Conservation (phyloP, 2,113 vertebrate genomes). For the Heliornis fulica region DNA sequence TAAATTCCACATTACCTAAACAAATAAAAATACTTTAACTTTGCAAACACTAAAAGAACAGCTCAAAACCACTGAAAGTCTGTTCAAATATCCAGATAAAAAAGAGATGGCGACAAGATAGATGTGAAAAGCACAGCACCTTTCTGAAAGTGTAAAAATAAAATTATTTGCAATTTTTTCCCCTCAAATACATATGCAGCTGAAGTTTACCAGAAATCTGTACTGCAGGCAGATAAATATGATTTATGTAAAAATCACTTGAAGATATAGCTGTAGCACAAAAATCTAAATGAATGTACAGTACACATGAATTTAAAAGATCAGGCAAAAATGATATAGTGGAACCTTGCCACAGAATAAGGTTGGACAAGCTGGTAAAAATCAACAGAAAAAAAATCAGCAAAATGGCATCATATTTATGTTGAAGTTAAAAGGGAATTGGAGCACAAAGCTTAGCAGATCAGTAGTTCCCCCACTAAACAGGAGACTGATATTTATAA, state of each 20-base stretch:
- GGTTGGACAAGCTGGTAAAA: background rate
- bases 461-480: background rate
- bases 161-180: background rate
- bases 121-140: background rate
- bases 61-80: background rate
- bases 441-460: background rate
- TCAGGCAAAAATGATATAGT: background rate
- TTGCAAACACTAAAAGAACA: background rate
- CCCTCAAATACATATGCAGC: background rate
- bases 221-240: background rate
- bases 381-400: background rate
- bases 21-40: background rate
- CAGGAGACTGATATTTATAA: background rate
- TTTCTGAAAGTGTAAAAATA: background rate
- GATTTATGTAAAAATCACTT: background rate
- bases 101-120: background rate
- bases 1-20: background rate
- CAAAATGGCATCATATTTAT: background rate
- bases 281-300: background rate
- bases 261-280: background rate
- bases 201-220: background rate
- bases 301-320: background rate
- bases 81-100: background rate
- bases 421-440: background rate
- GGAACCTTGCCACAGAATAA: background rate